phyloP scores from a whole-genome alignment of 2,888 invertebrate genomes.

The Atethmia centrago region DNA sequence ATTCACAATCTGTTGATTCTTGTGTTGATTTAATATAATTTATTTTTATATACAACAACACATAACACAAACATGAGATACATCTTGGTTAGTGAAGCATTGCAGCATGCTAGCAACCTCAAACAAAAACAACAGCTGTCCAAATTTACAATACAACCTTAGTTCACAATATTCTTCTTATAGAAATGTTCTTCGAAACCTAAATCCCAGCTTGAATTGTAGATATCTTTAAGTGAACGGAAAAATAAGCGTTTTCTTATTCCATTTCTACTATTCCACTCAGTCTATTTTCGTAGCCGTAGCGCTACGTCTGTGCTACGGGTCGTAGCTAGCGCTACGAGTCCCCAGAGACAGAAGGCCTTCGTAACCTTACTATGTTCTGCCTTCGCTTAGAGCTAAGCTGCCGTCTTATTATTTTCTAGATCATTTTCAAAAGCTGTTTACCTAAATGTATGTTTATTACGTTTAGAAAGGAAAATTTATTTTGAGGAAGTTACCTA shows the following conservation, averaged over 20 bases:
- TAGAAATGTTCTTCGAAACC: slow-evolving; percentile 8
- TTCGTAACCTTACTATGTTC: slow-evolving; percentile 82
- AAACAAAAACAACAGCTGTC: neutral
- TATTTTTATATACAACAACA: too few relatives aligned
- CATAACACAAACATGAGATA: too few relatives aligned
- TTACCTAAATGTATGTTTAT: slow-evolving; percentile 60
- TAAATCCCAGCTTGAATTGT: slow-evolving; percentile 31
- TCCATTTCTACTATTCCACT: slow-evolving; percentile 66
- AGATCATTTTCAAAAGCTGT: slow-evolving; percentile 74
- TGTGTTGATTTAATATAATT: too few relatives aligned
- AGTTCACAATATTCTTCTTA: neutral
- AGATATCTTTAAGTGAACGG: slow-evolving; percentile 28
- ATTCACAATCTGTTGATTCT: too few relatives aligned
- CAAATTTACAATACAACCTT: neutral
- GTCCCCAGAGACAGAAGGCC: slow-evolving; percentile 82
- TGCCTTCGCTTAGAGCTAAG: slow-evolving; percentile 80
- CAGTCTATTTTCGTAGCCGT: slow-evolving; percentile 82
- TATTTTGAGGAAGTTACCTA: neutral
- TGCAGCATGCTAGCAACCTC: too few relatives aligned
- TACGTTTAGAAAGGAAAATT: slow-evolving; percentile 34
- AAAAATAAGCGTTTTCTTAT: slow-evolving; percentile 44
- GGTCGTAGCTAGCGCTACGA: slow-evolving; percentile 84
- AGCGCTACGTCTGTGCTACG: slow-evolving; percentile 84
- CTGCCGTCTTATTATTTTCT: slow-evolving; percentile 82
- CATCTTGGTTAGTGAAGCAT: too few relatives aligned